Conservation (phyloP, 2,888 invertebrate genomes). For the Drosophila birchii region DNA sequence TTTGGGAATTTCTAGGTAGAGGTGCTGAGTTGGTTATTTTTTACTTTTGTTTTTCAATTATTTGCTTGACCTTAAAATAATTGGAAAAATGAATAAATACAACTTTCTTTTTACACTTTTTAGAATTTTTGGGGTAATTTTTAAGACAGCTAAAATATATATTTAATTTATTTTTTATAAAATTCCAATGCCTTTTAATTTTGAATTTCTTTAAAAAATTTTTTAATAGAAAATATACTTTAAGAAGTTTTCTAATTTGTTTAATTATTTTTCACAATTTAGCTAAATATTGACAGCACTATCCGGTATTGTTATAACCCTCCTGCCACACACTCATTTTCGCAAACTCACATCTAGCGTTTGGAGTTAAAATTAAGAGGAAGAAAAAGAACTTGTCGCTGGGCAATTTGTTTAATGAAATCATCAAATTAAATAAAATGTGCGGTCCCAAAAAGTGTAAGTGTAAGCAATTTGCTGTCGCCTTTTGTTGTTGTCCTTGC, state of each 20-base stretch:
- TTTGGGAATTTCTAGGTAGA: slow-evolving; percentile 6
- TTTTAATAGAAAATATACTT: no score
- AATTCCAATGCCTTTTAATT: no score
- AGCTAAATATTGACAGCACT: slow-evolving; percentile 18
- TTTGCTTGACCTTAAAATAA: not conserved
- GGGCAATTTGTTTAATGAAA: slow-evolving; percentile 73
- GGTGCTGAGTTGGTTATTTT: slow-evolving; percentile 36
- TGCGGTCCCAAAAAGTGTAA: slow-evolving; percentile 64
- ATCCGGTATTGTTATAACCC: slow-evolving; percentile 12
- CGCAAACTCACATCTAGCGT: slow-evolving; percentile 8
- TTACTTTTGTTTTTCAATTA: not conserved
- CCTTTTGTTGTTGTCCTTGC: slow-evolving; percentile 21
- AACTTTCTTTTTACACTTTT: not conserved
- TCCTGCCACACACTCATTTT: not conserved
- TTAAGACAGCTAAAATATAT: no score
- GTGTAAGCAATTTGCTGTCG: slow-evolving; percentile 56
- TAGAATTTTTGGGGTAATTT: not conserved
- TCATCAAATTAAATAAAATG: slow-evolving; percentile 76
- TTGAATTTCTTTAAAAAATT: no score
- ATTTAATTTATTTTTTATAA: no score
- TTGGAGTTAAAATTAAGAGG: slow-evolving; percentile 40
- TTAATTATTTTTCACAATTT: not conserved
- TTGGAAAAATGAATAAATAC: not conserved
- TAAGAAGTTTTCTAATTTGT: no score
- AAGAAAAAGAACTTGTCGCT: slow-evolving; percentile 28